Percentiles rank a stretch among this genome's conserved stretches.
These are phyloP conservation scores for Sebastolobus alascanus DNA, from an alignment of 2,797 vertebrate genomes.

Conservation along the genomic window DNA sequence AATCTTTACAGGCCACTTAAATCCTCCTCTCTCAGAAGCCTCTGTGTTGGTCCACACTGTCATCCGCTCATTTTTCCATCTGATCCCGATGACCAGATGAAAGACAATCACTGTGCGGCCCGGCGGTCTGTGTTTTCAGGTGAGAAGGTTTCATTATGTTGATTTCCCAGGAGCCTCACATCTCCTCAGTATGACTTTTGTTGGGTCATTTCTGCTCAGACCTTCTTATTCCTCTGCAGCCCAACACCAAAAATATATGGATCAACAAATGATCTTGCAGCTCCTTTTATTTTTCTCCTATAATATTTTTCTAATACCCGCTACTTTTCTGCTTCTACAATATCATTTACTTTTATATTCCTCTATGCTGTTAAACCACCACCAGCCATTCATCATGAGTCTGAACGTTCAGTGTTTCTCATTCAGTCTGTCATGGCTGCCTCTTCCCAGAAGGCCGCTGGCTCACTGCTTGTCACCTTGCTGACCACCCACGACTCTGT, in stretches of 20 bases:
- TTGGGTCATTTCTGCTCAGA: constrained; percentile 43
- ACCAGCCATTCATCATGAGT: constrained; percentile 10
- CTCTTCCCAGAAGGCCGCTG: constrained; percentile 46
- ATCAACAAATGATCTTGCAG: constrained; percentile 32
- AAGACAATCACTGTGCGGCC: constrained; percentile 11
- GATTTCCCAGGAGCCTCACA: constrained; percentile 61
- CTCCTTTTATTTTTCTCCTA: background rate
- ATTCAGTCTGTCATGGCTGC: constrained; percentile 31
- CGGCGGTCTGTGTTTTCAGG: constrained; percentile 27
- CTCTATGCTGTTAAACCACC: constrained; percentile 6
- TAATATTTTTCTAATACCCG: constrained; percentile 4
- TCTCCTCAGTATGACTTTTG: constrained; percentile 25
- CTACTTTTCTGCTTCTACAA: background rate
- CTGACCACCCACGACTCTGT: constrained; percentile 51
- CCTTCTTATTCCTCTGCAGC: constrained; percentile 42
- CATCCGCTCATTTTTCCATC: constrained; percentile 6
- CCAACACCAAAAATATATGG: constrained; percentile 17
- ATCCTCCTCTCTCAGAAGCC: constrained; percentile 8
- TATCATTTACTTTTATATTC: constrained; percentile 17
- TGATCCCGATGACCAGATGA: constrained; percentile 19
- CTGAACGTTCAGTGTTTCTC: constrained; percentile 23
- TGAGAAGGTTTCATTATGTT: constrained; percentile 43
- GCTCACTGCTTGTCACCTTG: constrained; percentile 53
- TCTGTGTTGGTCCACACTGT: background rate
- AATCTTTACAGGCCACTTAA: constrained; percentile 33